Evolutionary conservation across 2,888 invertebrate species (phyloP), one percentile per base, ranked within the genome.

Genomic region (Troglohyphantes excavatus): DNA sequence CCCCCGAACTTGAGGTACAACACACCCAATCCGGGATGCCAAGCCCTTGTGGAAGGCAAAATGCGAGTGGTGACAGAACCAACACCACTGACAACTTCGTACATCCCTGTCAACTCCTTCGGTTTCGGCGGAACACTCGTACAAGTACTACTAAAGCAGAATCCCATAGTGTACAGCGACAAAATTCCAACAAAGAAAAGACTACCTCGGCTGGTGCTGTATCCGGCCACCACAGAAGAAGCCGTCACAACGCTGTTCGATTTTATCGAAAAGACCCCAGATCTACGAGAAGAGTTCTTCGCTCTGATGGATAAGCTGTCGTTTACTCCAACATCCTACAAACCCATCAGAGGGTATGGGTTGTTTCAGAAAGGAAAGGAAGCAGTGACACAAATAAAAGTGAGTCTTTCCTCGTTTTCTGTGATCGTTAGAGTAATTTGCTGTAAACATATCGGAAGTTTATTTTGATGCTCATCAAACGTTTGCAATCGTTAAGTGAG

Each of bases 71-170:
- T 91, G 0, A 75, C 81, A 0, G 88, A 93, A 89, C 92, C 92
- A 53, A 94, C 93, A 7, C 92, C 92, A n/a, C 93, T 94, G 92
- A 92, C 93, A 27, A 94, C 94, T 27, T 94, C 94, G 6, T 92
- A 93, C 84, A 94, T 94, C 43, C 94, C 94, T 46, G 93, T 95
- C 76, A 95, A 94, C 93, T 94, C 94, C 5, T 95, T 95, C 92
- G 95, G 95, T 17, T 95, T 95, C 92, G 95, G 95, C 90, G 95
- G 95, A n/a, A 82, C 93, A 17, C 93, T 93, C 91, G 93, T 92
- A 65, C 93, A 93, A 91, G 92, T 92, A 70, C 91, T 93, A 39
- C 91, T 93, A 53, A 91, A 91, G 86, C 53, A 65, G 23, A 81
- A 82, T 73, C 79, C 73, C 3, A 59, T 53, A 2, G 43, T 13